Conservation (phyloP, 2,113 vertebrate species). For the Vulpes vulpes region DNA sequence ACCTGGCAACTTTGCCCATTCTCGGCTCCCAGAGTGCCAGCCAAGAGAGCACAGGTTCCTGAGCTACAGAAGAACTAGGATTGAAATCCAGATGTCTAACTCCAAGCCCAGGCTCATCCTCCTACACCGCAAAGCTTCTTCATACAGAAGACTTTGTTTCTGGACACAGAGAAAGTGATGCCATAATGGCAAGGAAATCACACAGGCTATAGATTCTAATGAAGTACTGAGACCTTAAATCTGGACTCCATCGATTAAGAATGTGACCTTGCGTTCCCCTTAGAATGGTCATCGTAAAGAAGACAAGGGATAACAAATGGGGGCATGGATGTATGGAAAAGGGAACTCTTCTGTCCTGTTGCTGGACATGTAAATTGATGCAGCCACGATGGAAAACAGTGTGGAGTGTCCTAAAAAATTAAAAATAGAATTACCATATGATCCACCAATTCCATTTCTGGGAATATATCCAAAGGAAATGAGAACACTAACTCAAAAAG, state of each 20-base stretch:
- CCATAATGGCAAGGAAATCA: neutral
- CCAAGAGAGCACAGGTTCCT: neutral
- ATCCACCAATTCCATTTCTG: neutral
- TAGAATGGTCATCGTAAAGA: neutral
- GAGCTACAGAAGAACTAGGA: neutral
- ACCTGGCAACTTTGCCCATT: neutral
- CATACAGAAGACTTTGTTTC: neutral
- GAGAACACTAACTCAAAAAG: neutral
- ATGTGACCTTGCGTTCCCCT: neutral
- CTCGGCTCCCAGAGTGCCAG: no score
- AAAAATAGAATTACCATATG: neutral
- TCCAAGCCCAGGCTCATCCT: neutral
- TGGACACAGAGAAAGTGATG: neutral
- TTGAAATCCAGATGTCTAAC: neutral
- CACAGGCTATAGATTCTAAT: neutral
- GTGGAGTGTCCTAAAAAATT: neutral
- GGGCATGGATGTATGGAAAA: neutral
- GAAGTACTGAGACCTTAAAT: neutral
- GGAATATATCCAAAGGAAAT: neutral
- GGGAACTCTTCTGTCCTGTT: neutral
- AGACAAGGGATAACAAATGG: neutral
- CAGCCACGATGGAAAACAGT: neutral
- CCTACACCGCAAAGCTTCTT: neutral
- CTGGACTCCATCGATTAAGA: constrained; percentile 26
- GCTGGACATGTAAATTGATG: neutral